phyloP scores from a whole-genome alignment of 1,140 invertebrate genomes.

The Chrysopa pallens region DNA sequence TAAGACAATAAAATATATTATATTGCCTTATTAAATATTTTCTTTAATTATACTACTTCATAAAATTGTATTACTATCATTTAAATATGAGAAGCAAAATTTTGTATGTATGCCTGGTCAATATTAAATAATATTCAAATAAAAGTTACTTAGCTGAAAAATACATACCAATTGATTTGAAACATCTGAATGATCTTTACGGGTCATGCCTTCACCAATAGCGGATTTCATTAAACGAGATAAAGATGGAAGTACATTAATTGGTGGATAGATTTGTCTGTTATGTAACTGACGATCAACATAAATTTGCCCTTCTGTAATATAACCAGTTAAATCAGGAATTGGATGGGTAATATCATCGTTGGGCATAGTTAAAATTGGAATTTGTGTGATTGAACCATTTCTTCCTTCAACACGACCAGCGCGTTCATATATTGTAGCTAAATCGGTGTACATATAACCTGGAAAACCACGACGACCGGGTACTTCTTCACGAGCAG shows the following conservation, averaged over 20 bases:
- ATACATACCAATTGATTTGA: conserved; percentile 40
- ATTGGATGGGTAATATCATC: conserved; percentile 53
- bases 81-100: no score
- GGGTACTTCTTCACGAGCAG: conserved; percentile 46
- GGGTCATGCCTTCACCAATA: conserved; percentile 54
- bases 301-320: conserved; percentile 52
- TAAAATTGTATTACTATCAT: no score
- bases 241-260: conserved; percentile 51
- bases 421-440: conserved; percentile 46
- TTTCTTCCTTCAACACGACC: conserved; percentile 44
- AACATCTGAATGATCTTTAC: conserved; percentile 54
- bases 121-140: no score
- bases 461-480: conserved; percentile 47
- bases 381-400: conserved; percentile 43
- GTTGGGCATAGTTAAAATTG: conserved; percentile 49
- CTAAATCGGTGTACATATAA: conserved; percentile 54
- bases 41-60: no score
- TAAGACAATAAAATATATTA: no score
- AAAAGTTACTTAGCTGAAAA: background rate
- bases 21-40: no score
- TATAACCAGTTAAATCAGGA: conserved; percentile 50
- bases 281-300: conserved; percentile 46
- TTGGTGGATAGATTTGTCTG: conserved; percentile 51
- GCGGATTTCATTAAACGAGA: conserved; percentile 60
- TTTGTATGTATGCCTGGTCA: no score